Evolutionary conservation across 2,888 invertebrate species (phyloP).

Genomic region (Allolobophora icterica): DNA sequence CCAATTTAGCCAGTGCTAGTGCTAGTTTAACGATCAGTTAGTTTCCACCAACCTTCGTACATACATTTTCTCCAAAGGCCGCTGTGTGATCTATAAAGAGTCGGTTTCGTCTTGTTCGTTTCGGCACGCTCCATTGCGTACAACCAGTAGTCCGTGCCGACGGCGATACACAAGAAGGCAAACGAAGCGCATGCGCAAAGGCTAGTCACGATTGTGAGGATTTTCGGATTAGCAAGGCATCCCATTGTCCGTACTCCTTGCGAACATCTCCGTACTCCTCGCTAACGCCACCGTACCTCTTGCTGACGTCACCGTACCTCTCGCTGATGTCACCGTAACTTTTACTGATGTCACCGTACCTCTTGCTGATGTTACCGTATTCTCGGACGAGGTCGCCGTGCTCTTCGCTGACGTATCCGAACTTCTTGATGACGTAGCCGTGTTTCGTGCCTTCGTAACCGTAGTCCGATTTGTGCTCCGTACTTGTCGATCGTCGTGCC

Average conservation of each 20-base stretch:
- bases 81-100: constrained; percentile 53
- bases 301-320: neutral
- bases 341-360: neutral
- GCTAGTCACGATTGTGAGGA: constrained; percentile 63
- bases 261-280: constrained; percentile 28
- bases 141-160: constrained; percentile 65
- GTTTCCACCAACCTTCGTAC: constrained; percentile 53
- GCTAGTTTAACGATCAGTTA: too few relatives aligned
- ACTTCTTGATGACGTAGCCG: neutral
- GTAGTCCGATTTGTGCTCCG: neutral
- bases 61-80: constrained; percentile 62
- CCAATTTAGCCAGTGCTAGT: too few relatives aligned
- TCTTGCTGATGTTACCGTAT: neutral
- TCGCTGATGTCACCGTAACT: neutral
- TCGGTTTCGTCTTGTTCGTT: constrained; percentile 49
- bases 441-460: neutral
- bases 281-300: neutral
- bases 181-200: constrained; percentile 64
- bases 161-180: constrained; percentile 63
- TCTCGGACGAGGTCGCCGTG: neutral
- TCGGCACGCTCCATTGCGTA: constrained; percentile 45
- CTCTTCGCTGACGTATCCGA: neutral
- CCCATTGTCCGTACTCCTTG: constrained; percentile 29
- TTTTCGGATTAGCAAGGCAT: constrained; percentile 27
- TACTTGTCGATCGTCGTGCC: neutral